A percentile compares a stretch with the other conserved stretches of the same genome.
Evolutionary conservation across 2,888 invertebrate genomes (phyloP).

Genomic region (Lucinisca nassula): DNA sequence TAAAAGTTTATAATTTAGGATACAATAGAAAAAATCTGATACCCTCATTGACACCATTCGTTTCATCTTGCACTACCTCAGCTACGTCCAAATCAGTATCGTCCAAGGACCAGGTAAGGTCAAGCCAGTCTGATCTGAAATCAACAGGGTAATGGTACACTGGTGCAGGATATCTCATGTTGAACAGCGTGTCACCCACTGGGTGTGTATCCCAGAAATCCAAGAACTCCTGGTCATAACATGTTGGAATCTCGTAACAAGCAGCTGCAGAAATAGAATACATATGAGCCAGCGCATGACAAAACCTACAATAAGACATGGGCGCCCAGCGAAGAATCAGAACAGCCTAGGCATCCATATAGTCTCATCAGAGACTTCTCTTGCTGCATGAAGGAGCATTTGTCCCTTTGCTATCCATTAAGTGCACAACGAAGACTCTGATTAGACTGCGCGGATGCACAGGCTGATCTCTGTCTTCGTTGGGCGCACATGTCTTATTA

Average conservation of each 20-base stretch:
- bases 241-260: not conserved
- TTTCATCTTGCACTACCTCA: not conserved
- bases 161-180: not conserved
- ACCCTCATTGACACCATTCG: not conserved
- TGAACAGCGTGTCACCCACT: not conserved
- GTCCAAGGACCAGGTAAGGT: not conserved
- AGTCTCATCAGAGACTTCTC: too few relatives aligned
- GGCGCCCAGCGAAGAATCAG: too few relatives aligned
- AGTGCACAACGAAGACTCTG: too few relatives aligned
- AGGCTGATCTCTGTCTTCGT: too few relatives aligned
- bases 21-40: not conserved
- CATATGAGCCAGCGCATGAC: not conserved
- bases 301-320: too few relatives aligned
- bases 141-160: not conserved
- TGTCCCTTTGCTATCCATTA: not conserved
- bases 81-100: not conserved
- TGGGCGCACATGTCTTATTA: too few relatives aligned
- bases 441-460: too few relatives aligned
- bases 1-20: too few relatives aligned
- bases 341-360: too few relatives aligned
- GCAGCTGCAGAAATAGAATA: not conserved
- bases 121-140: not conserved
- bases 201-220: not conserved
- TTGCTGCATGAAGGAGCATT: not conserved
- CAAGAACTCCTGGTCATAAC: not conserved